Percentiles rank a stretch among this genome's conserved stretches.
phyloP scores from a whole-genome alignment of 2,113 vertebrate species.

The Myocastor coypus region DNA sequence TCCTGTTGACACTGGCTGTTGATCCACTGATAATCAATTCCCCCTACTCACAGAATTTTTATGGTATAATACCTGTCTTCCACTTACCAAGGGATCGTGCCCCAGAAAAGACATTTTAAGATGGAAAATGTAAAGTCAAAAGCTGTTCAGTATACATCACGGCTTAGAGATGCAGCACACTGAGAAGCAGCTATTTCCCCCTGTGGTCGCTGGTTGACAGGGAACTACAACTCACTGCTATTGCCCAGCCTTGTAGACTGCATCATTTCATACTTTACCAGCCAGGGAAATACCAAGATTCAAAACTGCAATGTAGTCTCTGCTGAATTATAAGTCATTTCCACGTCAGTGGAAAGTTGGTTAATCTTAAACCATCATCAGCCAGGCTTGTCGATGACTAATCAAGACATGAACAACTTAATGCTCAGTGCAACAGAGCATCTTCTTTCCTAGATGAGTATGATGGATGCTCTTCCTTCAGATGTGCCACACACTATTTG shows the following conservation, averaged over 20 bases:
- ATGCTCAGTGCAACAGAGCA: not conserved
- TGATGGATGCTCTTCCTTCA: slow-evolving; percentile 42
- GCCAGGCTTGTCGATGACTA: not conserved
- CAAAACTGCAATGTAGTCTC: not conserved
- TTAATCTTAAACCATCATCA: not conserved
- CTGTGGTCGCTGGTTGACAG: not conserved
- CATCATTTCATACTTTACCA: no score
- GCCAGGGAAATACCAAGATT: not conserved
- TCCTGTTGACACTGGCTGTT: not conserved
- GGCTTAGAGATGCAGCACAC: no score
- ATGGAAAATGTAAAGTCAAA: not conserved
- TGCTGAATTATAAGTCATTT: not conserved
- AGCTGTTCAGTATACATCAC: not conserved
- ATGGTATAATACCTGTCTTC: not conserved
- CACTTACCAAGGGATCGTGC: not conserved
- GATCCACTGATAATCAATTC: slow-evolving; percentile 18
- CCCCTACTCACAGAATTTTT: not conserved
- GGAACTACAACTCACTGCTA: not conserved
- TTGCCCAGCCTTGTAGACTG: not conserved
- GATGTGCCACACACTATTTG: not conserved
- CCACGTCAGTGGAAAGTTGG: not conserved
- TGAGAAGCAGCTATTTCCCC: not conserved
- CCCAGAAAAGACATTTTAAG: not conserved
- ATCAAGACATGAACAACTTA: slow-evolving; percentile 58
- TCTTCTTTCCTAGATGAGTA: slow-evolving; percentile 16